A percentile compares a stretch with the other conserved stretches of the same genome.
These are phyloP conservation scores for Daptonema setosum DNA, from an alignment of 2,888 invertebrate species.

Conservation along the genomic window DNA sequence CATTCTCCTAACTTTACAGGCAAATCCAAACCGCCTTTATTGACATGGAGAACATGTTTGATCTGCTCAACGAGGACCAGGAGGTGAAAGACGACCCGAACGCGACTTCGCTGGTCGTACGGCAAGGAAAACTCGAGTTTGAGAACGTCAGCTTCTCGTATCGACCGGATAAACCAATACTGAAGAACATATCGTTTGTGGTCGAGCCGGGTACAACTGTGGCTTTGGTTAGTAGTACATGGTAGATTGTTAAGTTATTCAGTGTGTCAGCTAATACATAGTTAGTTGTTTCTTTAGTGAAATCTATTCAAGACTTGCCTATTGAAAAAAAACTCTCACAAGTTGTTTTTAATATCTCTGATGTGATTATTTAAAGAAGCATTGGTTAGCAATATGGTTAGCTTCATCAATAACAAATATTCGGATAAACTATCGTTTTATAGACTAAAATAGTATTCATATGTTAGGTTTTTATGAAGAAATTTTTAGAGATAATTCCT, in stretches of 20 bases:
- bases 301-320: no score
- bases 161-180: conserved; percentile 40
- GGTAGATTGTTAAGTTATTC: neutral
- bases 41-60: conserved; percentile 99
- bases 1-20: conserved; percentile 34
- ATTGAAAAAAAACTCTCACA: no score
- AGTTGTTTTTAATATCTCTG: no score
- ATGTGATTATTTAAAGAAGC: neutral
- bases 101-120: neutral
- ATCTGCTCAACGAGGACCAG: conserved; percentile 59
- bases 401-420: no score
- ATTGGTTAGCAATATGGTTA: no score
- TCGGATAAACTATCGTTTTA: no score
- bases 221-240: conserved; percentile 25
- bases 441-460: no score
- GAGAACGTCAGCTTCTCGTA: conserved; percentile 76
- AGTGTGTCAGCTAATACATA: neutral
- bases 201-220: conserved; percentile 64
- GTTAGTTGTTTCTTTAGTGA: no score
- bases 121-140: conserved; percentile 48
- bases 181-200: conserved; percentile 23
- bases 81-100: conserved; percentile 35
- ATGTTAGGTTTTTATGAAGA: no score
- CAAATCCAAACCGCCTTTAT: conserved; percentile 90
- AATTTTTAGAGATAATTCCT: no score